Evolutionary conservation across 2,113 vertebrate genomes (phyloP).

Genomic region (Hepsetus odoe): DNA sequence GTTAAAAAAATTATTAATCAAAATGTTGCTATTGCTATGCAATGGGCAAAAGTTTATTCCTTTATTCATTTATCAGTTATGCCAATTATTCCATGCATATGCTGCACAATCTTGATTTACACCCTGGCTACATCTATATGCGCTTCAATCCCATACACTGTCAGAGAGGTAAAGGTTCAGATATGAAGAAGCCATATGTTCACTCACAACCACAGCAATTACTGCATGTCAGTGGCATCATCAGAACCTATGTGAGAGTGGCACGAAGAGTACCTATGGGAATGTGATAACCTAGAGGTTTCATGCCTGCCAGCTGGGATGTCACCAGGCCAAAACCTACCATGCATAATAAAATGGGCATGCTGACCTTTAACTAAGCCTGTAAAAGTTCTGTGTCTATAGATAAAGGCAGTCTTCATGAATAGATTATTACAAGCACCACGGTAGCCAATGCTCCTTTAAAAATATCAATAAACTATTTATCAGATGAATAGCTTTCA

Average conservation of each 20-base stretch:
- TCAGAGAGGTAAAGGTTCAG: constrained; percentile 5
- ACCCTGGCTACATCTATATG: constrained; percentile 35
- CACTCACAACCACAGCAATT: constrained; percentile 16
- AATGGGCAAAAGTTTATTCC: too few species aligned
- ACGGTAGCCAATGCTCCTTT: background rate
- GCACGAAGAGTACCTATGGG: constrained; percentile 32
- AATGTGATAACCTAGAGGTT: constrained; percentile 15
- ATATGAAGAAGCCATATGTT: constrained; percentile 47
- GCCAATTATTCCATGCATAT: background rate
- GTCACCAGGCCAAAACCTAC: constrained; percentile 15
- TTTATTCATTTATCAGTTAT: too few species aligned
- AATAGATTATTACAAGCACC: background rate
- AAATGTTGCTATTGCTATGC: too few species aligned
- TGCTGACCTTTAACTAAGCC: background rate
- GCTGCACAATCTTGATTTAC: background rate
- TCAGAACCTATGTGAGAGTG: constrained; percentile 23
- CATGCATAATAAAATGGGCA: constrained; percentile 22
- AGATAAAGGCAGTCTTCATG: background rate
- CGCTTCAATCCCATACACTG: constrained; percentile 11
- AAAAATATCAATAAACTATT: background rate
- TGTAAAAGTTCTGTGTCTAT: background rate
- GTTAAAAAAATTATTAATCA: too few species aligned
- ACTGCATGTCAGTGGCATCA: constrained; percentile 32
- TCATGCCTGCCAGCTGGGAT: constrained; percentile 27
- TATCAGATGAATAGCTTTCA: constrained; percentile 11